These are phyloP conservation scores for Sceloporus tristichus DNA, from an alignment of 2,113 vertebrate genomes.

Conservation along the genomic window DNA sequence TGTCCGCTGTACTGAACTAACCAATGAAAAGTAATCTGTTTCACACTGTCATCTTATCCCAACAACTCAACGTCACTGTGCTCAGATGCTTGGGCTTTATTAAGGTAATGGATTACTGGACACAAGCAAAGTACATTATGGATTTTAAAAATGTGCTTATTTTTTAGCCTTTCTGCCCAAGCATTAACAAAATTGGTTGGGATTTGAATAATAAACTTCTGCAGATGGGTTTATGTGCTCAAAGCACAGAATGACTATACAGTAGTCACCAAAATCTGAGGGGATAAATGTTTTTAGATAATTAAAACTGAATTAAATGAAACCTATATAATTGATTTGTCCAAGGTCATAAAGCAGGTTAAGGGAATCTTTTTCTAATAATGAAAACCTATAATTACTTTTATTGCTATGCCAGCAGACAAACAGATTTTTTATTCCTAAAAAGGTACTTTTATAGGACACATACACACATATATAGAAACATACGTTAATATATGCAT, in stretches of 20 bases:
- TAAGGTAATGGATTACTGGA: background rate
- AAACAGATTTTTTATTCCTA: too few relatives aligned
- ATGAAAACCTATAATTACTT: too few relatives aligned
- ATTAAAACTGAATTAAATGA: slow-evolving; percentile 19
- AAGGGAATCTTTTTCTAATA: background rate
- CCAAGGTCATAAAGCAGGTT: background rate
- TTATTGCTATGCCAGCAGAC: too few relatives aligned
- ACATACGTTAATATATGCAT: too few relatives aligned
- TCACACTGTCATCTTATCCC: slow-evolving; percentile 28
- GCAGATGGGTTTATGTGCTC: background rate
- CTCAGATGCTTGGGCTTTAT: background rate
- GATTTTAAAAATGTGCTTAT: background rate
- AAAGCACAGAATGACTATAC: background rate
- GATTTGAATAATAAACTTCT: background rate
- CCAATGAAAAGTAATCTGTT: slow-evolving; percentile 4
- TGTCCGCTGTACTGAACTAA: background rate
- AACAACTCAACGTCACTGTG: background rate
- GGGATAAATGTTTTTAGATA: rapidly evolving
- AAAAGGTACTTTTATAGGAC: too few relatives aligned
- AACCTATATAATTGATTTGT: background rate
- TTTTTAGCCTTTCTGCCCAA: background rate
- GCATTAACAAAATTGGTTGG: background rate
- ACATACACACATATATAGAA: too few relatives aligned
- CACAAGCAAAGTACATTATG: background rate
- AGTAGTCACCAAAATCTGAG: background rate